phyloP scores from a whole-genome alignment of 35 echinoderm and acorn worm genomes.

The Eucidaris tribuloides region DNA sequence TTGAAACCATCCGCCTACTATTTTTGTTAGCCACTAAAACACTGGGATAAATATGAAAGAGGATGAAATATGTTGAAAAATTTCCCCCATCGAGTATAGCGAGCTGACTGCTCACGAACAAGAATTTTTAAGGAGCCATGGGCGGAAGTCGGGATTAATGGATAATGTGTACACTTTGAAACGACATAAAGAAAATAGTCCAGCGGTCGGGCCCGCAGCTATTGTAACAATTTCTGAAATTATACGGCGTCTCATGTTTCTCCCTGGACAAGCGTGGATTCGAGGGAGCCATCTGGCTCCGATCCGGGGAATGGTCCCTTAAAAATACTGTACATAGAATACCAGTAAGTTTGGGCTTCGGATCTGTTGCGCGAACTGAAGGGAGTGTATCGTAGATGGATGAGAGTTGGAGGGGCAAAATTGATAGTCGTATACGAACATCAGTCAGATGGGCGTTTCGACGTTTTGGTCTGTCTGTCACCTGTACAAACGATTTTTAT shows the following conservation, averaged over 20 bases:
- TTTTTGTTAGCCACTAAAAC: background rate
- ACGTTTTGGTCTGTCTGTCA: too few relatives aligned
- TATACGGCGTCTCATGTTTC: constrained; percentile 23
- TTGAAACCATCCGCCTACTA: background rate
- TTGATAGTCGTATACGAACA: too few relatives aligned
- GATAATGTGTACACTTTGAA: constrained; percentile 35
- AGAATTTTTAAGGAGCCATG: background rate
- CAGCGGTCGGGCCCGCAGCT: constrained; percentile 18
- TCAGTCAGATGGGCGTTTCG: too few relatives aligned
- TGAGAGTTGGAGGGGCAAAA: too few relatives aligned
- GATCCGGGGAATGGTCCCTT: too few relatives aligned
- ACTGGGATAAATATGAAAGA: background rate
- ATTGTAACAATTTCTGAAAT: constrained; percentile 42
- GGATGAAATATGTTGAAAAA: background rate
- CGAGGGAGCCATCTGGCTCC: constrained; percentile 1
- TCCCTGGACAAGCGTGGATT: constrained; percentile 16
- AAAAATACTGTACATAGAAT: too few relatives aligned
- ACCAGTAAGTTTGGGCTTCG: too few relatives aligned
- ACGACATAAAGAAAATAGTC: constrained; percentile 38
- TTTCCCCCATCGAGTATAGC: background rate
- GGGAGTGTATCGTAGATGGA: too few relatives aligned
- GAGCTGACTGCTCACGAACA: background rate
- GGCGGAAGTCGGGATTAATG: constrained; percentile 34
- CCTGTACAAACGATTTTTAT: too few relatives aligned
- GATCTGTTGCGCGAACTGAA: too few relatives aligned